Percentiles rank a stretch among this genome's conserved stretches.
These are phyloP conservation scores for Euleptes europaea DNA, from an alignment of 2,113 vertebrate species.

Conservation along the genomic window DNA sequence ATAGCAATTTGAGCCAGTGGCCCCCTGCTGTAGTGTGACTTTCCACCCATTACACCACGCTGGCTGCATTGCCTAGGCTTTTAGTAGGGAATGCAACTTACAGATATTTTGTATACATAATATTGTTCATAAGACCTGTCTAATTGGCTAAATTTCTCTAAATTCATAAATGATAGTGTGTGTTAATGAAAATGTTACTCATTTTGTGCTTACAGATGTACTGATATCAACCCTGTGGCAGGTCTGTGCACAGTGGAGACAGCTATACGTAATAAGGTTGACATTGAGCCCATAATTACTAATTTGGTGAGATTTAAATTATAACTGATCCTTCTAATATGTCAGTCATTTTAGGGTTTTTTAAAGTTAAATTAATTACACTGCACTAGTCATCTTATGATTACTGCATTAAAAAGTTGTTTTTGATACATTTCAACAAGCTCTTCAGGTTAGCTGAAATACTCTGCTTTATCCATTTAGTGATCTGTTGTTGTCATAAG, in stretches of 20 bases:
- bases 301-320: slow-evolving; percentile 83
- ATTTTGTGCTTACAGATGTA: slow-evolving; percentile 80
- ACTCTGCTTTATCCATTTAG: background rate
- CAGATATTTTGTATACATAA: background rate
- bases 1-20: no score
- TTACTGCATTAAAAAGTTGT: background rate
- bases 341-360: background rate
- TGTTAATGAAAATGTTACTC: background rate
- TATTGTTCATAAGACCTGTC: background rate
- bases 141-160: background rate
- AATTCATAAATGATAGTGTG: background rate
- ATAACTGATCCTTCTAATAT: background rate
- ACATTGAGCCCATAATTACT: slow-evolving; percentile 87
- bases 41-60: no score
- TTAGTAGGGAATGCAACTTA: background rate
- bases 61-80: no score
- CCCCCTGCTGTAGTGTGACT: no score
- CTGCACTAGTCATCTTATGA: background rate
- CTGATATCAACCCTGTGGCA: slow-evolving; percentile 88
- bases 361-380: background rate
- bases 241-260: slow-evolving; percentile 86
- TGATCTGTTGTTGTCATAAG: background rate
- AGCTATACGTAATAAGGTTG: slow-evolving; percentile 79
- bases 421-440: background rate
- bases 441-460: background rate